Base-by-base conservation (phyloP, 2,797 vertebrate genomes). In the Brotula barbata region DNA sequence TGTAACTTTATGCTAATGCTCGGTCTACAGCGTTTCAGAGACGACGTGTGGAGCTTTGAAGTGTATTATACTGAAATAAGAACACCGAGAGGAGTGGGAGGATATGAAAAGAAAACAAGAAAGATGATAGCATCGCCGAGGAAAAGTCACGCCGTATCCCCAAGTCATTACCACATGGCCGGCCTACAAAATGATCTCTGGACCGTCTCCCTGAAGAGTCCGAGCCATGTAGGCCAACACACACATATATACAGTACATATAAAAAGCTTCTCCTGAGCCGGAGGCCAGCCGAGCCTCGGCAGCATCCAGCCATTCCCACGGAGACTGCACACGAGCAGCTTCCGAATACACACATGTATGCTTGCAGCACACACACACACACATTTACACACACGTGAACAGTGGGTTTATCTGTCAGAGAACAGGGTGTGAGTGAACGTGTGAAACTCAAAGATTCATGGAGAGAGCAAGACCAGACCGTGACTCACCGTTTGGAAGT, bases 181-280 rank as follows among this genome's bases (percentile, higher is more conserved):
- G 25, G 4, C 25, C 36, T 73, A 40, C 25, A 4, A 81, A 73
- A 75, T 71, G n/a, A 62, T 60, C 63, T 64, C 48, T 17, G 33
- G 52, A 75, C 62, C 71, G 52, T 48, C 64, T 82, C 71, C 66
- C 73, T 64, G 50, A 56, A 72, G 79, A 73, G 73, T 23, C 47
- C 46, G 43, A 56, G 51, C 64, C 80, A 82, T 84, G 77, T 69
- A 71, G 78, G 80, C 53, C 69, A 70, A 68, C 9, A 2, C n/a
- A n/a, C n/a, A n/a, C n/a, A n/a, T 33, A 33, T 11, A 33, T 33
- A 28, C 25, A 28, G 25, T 8, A 28, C 69, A 71, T 78, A 77
- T 78, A 78, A 75, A 70, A 81, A 68, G 73, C 62, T 37, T 59
- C 63, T 65, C 40, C 43, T 47, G 41, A n/a, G 77, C 68, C 66